A percentile compares a stretch with the other conserved stretches of the same genome.
Evolutionary conservation across 2,113 vertebrate species (phyloP).

Genomic region (Pseudonaja textilis): DNA sequence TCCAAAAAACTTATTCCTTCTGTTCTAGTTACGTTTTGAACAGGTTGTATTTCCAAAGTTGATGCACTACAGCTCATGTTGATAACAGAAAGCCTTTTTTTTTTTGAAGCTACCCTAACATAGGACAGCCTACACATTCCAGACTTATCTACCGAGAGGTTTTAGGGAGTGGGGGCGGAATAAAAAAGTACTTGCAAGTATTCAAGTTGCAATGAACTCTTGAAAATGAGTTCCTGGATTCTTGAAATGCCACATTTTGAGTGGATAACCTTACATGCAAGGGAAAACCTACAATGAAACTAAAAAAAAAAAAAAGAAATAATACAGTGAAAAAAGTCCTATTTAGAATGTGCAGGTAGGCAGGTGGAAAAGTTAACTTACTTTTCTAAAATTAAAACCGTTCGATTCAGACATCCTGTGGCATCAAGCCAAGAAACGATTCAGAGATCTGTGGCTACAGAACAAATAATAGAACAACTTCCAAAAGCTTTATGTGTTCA

Average conservation of each 20-base stretch:
- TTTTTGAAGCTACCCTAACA: background rate
- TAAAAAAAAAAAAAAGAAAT: background rate
- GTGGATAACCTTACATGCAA: constrained; percentile 43
- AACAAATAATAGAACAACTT: background rate
- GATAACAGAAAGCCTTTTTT: constrained; percentile 12
- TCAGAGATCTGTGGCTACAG: background rate
- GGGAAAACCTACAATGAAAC: background rate
- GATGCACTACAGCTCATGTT: background rate
- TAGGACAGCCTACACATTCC: constrained; percentile 7
- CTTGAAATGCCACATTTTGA: constrained; percentile 61
- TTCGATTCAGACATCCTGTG: background rate
- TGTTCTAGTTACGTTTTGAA: background rate
- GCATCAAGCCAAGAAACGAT: background rate
- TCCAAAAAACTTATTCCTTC: background rate
- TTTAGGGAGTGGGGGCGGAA: background rate
- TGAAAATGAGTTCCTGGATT: constrained; percentile 46
- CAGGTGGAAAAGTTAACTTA: background rate
- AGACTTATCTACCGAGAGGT: constrained; percentile 44
- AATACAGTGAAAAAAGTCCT: background rate
- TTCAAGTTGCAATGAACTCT: background rate
- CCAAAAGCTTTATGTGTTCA: background rate
- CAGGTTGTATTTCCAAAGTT: background rate
- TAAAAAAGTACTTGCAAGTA: constrained; percentile 37
- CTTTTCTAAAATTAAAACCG: background rate
- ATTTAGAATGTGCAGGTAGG: background rate